These are phyloP conservation scores for Sardinella longiceps DNA, from an alignment of 2,797 vertebrate species.

Conservation along the genomic window DNA sequence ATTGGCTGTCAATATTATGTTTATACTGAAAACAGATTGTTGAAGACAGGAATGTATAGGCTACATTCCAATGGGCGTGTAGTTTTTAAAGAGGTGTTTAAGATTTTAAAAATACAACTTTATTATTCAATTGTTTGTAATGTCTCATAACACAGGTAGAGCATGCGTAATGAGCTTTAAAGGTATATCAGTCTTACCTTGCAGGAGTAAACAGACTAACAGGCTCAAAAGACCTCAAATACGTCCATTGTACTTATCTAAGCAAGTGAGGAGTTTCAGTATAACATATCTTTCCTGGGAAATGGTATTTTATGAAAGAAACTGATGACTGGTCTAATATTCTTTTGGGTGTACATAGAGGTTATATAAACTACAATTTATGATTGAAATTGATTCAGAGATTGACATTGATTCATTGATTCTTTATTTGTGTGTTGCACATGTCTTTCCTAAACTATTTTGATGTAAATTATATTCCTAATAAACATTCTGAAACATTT, in stretches of 20 bases:
- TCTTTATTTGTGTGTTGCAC: background rate
- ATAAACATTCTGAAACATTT: background rate
- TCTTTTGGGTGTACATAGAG: background rate
- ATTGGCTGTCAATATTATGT: background rate
- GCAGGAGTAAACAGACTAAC: background rate
- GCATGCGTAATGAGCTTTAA: background rate
- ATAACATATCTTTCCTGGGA: background rate
- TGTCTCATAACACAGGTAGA: background rate
- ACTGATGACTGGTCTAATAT: background rate
- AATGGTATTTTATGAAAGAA: background rate
- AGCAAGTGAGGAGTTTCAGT: background rate
- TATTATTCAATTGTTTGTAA: background rate
- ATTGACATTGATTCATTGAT: background rate
- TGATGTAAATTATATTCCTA: conserved; percentile 1
- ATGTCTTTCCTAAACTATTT: background rate
- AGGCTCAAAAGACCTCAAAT: background rate
- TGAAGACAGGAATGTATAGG: background rate
- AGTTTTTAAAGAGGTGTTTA: background rate
- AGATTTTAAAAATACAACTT: background rate
- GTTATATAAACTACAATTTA: background rate
- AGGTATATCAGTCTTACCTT: background rate
- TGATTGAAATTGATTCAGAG: background rate
- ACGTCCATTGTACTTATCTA: background rate
- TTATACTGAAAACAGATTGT: background rate
- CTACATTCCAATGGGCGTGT: background rate